These are phyloP conservation scores for Vanacampus margaritifer DNA, from an alignment of 2,113 vertebrate species.

Conservation along the genomic window DNA sequence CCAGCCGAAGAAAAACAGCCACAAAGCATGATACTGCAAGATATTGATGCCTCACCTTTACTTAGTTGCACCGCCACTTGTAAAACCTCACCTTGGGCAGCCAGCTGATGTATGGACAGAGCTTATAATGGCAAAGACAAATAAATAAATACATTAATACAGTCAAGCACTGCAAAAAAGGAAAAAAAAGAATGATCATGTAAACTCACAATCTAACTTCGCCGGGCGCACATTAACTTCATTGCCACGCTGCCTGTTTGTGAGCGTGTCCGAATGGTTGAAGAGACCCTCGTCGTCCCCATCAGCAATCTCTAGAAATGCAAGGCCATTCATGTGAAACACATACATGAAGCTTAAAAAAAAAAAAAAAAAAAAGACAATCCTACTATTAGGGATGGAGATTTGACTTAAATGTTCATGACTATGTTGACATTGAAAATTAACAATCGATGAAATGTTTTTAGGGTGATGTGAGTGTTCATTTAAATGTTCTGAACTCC, in stretches of 20 bases:
- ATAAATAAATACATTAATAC: conserved; percentile 1
- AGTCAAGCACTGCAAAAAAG: not conserved
- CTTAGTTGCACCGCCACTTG: conserved; percentile 80
- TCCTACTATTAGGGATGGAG: no score
- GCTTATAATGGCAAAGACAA: conserved; percentile 59
- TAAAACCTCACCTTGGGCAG: conserved; percentile 88
- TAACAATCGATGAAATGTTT: no score
- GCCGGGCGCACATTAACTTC: conserved; percentile 86
- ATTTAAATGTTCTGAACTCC: no score
- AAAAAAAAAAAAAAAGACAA: no score
- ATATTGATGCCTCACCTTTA: conserved; percentile 76
- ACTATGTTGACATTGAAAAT: no score
- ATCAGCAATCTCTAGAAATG: conserved; percentile 45
- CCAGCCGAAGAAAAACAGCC: no score
- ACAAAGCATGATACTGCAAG: no score
- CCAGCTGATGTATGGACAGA: conserved; percentile 90
- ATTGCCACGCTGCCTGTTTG: conserved; percentile 92
- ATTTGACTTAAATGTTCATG: no score
- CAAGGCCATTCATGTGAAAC: not conserved
- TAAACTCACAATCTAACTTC: conserved; percentile 83
- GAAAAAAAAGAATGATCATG: not conserved
- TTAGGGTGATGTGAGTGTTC: no score
- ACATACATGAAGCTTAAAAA: no score
- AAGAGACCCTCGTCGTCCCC: conserved; percentile 53
- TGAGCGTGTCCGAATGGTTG: conserved; percentile 86